Evolutionary conservation across 2,797 vertebrate species (phyloP), one percentile per base, ranked within the genome.

Genomic region (Acrocephalus scirpaceus): DNA sequence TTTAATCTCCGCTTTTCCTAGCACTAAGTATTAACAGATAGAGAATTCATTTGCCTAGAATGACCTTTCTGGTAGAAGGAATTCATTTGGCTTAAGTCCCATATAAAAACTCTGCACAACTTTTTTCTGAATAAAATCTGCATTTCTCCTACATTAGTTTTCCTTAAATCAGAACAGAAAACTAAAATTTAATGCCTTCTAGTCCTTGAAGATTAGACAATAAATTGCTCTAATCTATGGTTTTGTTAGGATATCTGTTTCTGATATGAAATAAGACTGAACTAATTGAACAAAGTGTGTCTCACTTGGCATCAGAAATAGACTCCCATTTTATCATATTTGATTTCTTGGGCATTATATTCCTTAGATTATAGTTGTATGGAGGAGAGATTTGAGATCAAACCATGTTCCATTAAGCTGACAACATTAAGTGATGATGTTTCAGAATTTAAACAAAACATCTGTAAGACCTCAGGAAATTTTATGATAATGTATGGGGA

Each of bases 11-110:
- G 92, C 48, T 96, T 96, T 97, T 78, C 30, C 30, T 61, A 57
- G 58, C 92, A 90, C 56, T 85, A 83, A 64, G 34, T 95, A 92
- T 92, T 92, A 95, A 86, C 61, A 95, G 72, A 54, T 22, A 65
- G 50, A 97, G 56, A 96, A 96, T 61, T 95, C 32, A 91, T 74
- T 74, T 74, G 85, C 78, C 60, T 72, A 95, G 83, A 89, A 80
- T 94, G 73, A 94, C 82, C 90, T 96, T 96, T 85, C 78, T 96
- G 88, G 58, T 71, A 66, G 88, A 93, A 94, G 74, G 74, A 96
- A 82, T 61, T 57, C 18, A 64, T 86, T 89, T 79, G 53, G 4
- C 77, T 95, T 88, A 93, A 66, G 9, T 87, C 34, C 34, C 66
- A 54, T 80, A 60, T 69, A 23, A 76, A 94, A 88, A 29, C 0